Evolutionary conservation across 2,888 invertebrate genomes (phyloP), one percentile per base, ranked within the genome.

Genomic region (Pilophorus perplexus): DNA sequence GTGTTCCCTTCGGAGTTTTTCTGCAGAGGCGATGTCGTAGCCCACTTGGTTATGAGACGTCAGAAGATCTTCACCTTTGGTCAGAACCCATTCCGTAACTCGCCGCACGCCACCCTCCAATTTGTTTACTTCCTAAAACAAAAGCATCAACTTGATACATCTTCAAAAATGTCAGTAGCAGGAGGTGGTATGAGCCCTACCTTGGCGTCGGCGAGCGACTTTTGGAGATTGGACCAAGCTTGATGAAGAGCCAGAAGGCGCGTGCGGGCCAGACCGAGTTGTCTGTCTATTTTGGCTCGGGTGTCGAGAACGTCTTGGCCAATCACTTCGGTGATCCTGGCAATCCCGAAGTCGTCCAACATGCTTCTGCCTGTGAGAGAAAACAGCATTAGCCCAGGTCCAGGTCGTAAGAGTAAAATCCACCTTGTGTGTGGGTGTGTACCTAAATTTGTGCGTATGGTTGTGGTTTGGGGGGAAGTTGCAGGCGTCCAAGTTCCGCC

Each of bases 21-120:
- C 87, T 6, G 89, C 88, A n/a, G 83, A 84, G 8, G 81, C 77
- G 1, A 86, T 83, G 74, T 89, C 86, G 74, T 84, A 85, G 4
- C 89, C 89, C 40, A 90, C 86, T 74, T 85, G 85, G 70, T 82
- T 82, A 73, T 87, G 84, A 0, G 85, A 82, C 71, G 85, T 85
- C 54, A 90, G 78, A 77, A 89, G 81, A 72, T 83, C 83, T 76
- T 90, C 89, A 1, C 88, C 90, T 55, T 86, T 85, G 33, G 86
- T 87, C 57, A 88, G 76, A 66, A 90, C 86, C 89, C 89, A 90
- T 74, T 87, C 86, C 18, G 86, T 86, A 33, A 90, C 88, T 76
- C 84, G 81, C n/a, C 82, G 80, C 68, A 86, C 83, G 33, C 85
- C 85, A 73, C 83, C 82, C 72, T 85, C 84, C 38, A 87, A 76